Evolutionary conservation across 92 coral and sea anemone species (phyloP), one percentile per base, ranked within the genome.

Genomic region (Epizoanthus ramosus): DNA sequence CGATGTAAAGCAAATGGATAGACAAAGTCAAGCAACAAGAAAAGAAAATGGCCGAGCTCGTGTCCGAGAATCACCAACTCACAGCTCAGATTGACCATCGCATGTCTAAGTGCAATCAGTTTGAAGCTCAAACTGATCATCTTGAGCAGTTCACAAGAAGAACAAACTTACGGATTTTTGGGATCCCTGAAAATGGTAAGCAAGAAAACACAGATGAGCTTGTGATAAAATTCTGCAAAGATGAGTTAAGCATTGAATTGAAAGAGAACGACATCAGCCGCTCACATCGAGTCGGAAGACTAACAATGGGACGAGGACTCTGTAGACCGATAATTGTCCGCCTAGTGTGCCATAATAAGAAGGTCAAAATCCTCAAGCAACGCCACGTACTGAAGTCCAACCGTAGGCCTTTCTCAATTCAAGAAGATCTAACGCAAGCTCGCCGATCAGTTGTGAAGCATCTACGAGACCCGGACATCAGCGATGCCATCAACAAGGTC

Each of bases 351-450:
- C 31, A 28, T 2, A 28, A 28, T 28, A 28, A 28, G 31, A n/a
- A n/a, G 23, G 72, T 66, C 3, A 22, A 24, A 35, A 66, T 66
- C 17, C 72, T 66, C 15, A 66, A 35, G 15, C 35, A 66, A 19
- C 35, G 72, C 13, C 33, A 66, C 17, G 3, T 66, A 22, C 72
- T 66, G 6, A 6, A 22, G 23, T 24, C 35, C 3, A 66, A 66
- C 18, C 35, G 72, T 3, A 24, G 72, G 23, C 72, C 72, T 16
- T 66, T 24, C 45, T 33, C 61, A 15, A 24, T 76, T 18, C 65
- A 76, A 57, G 82, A 76, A 57, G 82, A 76, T 59, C 39, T 76
- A 54, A 76, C 82, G 3, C 15, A 17, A 19, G 6, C 82, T 9
- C 65, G 69, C 45, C 70, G 69, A 56, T 6, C 43, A 3, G 57